Percentiles rank a stretch among this genome's conserved stretches.
phyloP scores from a whole-genome alignment of 2,888 invertebrate genomes.

The Lycaena phlaeas region DNA sequence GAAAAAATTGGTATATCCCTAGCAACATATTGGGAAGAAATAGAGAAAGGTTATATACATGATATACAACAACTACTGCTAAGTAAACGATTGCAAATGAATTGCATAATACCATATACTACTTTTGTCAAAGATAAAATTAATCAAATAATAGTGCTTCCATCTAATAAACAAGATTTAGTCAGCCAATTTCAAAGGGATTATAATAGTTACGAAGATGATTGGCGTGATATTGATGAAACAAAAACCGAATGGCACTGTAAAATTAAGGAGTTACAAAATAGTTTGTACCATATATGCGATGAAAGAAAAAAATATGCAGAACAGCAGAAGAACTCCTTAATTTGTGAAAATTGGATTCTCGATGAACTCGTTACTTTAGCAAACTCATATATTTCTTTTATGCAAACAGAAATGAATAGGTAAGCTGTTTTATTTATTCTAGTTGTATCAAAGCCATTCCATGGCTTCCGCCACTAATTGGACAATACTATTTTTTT shows the following conservation, averaged over 20 bases:
- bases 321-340: conserved; percentile 61
- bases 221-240: conserved; percentile 69
- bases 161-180: conserved; percentile 72
- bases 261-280: conserved; percentile 61
- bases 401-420: conserved; percentile 76
- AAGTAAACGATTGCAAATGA: conserved; percentile 68
- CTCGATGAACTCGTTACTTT: conserved; percentile 66
- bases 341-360: conserved; percentile 74
- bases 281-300: conserved; percentile 68
- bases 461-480: too few relatives aligned
- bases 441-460: too few relatives aligned
- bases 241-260: conserved; percentile 77
- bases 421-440: conserved; percentile 55
- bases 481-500: too few relatives aligned
- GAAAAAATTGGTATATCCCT: conserved; percentile 43
- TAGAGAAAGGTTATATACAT: conserved; percentile 60
- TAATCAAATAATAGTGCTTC: conserved; percentile 64
- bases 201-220: conserved; percentile 74
- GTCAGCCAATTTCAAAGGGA: conserved; percentile 71
- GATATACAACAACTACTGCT: conserved; percentile 73
- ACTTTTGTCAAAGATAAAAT: conserved; percentile 69
- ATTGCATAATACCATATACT: conserved; percentile 70
- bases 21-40: conserved; percentile 64
- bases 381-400: conserved; percentile 67
- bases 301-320: conserved; percentile 68